Percentiles rank a stretch among this genome's conserved stretches.
Evolutionary conservation across 2,113 vertebrate genomes (phyloP).

Genomic region (Phasianus colchicus): DNA sequence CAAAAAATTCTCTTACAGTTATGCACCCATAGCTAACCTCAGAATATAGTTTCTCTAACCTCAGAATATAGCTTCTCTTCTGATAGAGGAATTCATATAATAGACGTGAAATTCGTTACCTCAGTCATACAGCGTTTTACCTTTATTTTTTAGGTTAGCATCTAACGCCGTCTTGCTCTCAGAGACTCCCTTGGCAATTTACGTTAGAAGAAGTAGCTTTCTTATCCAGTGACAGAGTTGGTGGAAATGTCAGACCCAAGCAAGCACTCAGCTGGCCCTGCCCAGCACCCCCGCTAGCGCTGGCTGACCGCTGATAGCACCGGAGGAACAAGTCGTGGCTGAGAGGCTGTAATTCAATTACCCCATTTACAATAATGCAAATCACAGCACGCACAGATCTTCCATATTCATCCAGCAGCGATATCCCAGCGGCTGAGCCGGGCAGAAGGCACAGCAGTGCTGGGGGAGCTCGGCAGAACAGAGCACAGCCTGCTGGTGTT

Average conservation of each 20-base stretch:
- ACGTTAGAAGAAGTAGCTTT: not conserved
- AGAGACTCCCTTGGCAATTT: not conserved
- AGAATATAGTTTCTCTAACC: constrained; percentile 21
- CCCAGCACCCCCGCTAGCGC: not conserved
- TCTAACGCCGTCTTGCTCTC: not conserved
- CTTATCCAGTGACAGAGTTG: not conserved
- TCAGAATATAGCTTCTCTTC: not conserved
- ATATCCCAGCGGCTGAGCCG: not conserved
- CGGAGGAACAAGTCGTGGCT: not conserved
- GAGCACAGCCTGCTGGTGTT: not conserved
- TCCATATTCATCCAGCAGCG: not conserved
- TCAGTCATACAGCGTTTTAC: not conserved
- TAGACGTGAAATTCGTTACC: not conserved
- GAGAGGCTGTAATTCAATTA: constrained; percentile 16
- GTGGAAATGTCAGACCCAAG: not conserved
- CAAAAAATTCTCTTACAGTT: constrained; percentile 61
- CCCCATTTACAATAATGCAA: constrained; percentile 20
- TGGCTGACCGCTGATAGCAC: not conserved
- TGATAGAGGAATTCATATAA: not conserved
- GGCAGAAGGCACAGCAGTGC: not conserved
- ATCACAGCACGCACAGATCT: constrained; percentile 4
- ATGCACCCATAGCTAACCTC: constrained; percentile 30
- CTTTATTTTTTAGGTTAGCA: not conserved
- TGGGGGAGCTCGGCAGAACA: not conserved
- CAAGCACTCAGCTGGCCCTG: not conserved